Base-by-base conservation (phyloP, 1,140 invertebrate species). In the Drosophila lini region DNA sequence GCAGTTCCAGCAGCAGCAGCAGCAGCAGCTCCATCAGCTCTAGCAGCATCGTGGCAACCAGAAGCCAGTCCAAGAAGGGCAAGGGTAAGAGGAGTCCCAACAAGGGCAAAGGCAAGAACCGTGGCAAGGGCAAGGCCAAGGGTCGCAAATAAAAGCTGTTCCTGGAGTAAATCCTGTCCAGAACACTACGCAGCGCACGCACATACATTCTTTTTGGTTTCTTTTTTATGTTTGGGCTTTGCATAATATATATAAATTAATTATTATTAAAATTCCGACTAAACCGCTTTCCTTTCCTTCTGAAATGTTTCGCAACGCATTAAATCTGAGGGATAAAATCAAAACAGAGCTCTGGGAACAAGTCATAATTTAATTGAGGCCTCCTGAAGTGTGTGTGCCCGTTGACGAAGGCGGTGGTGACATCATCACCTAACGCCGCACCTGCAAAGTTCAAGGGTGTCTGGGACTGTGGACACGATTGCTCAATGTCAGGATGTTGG, bases 401-500 rank as follows among this genome's bases (percentile, higher is more conserved):
- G n/a, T 25, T 10, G 36, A n/a, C 11, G 28, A 11, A 28, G 31
- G 19, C 52, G 69, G 41, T 71, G 69, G 41, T 71, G 69, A 73
- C 69, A 50, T 73, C 69, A 50, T 71, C 44, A 59, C 44, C 52
- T 19, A 38, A 38, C 0, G 69, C 38, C 48, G 25, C 64, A 69
- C 64, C 64, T 69, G 52, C 52, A 61, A 59, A 71, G 69, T 67
- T 71, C 67, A 71, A 41, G 42, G 65, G 52, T 31, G 22, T 11
- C 25, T 13, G 19, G 32, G 4, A 42, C 16, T 13, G 64, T 8
- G 52, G 16, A 38, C 41, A 38, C 50, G 34, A 70, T 71, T 48
- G 69, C 67, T 42, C 36, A 73, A 73, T 59, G 69, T 50, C 32
- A 59, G 65, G 53, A 58, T 70, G 68, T 41, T 38, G 65, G 68